These are phyloP conservation scores for Drosophila kanekoi DNA, from an alignment of 2,888 invertebrate genomes.

Conservation along the genomic window DNA sequence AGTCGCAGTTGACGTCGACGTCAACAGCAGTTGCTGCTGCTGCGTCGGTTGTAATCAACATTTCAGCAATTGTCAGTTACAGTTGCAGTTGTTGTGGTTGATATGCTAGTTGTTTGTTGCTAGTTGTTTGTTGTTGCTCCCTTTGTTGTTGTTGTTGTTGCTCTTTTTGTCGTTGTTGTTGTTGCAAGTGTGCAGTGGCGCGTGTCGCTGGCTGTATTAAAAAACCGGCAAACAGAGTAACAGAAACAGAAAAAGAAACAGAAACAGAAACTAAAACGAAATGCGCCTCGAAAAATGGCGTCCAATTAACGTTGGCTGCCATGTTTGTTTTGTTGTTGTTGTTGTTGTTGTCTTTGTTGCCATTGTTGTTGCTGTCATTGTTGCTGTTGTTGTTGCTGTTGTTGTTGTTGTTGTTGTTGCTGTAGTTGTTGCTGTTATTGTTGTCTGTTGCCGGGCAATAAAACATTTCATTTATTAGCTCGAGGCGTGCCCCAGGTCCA, in stretches of 20 bases:
- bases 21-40: conserved; percentile 22
- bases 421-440: not conserved
- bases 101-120: conserved; percentile 1
- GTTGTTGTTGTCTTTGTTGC: not conserved
- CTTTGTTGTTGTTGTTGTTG: conserved; percentile 21
- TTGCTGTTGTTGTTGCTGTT: not conserved
- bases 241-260: conserved; percentile 37
- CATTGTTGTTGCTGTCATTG: not conserved
- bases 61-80: conserved; percentile 74
- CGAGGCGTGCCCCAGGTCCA: conserved; percentile 27
- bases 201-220: conserved; percentile 55
- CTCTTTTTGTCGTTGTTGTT: conserved; percentile 11
- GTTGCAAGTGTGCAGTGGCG: conserved; percentile 60
- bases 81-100: conserved; percentile 38
- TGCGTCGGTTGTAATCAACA: conserved; percentile 63
- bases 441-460: conserved; percentile 72
- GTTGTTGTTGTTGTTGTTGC: not conserved
- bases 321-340: conserved; percentile 55
- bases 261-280: conserved; percentile 29
- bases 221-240: conserved; percentile 37
- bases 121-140: conserved; percentile 8
- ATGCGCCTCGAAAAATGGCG: conserved; percentile 72
- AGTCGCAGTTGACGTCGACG: no score
- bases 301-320: conserved; percentile 74
- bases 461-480: conserved; percentile 72